phyloP scores from a whole-genome alignment of 2,797 vertebrate species.

The Sphenopsis melanotis region DNA sequence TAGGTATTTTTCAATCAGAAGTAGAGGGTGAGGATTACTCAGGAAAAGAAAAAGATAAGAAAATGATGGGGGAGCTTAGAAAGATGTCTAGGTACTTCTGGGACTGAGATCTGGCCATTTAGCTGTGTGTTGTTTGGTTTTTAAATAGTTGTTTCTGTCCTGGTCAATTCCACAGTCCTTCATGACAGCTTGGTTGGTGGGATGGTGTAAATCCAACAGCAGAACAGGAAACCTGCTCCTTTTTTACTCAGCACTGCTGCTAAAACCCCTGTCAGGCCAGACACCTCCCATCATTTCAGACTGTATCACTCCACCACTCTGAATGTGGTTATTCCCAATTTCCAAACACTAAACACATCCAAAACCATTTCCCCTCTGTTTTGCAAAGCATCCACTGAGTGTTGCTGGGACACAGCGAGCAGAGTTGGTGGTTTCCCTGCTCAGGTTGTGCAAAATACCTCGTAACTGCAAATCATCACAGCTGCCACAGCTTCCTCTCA shows the following conservation, averaged over 20 bases:
- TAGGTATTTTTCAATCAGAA: not conserved
- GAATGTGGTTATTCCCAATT: not conserved
- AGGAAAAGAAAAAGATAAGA: not conserved
- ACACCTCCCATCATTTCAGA: not conserved
- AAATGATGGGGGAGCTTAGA: not conserved
- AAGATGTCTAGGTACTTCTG: not conserved
- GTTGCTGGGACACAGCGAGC: not conserved
- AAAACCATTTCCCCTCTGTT: not conserved
- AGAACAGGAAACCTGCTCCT: not conserved
- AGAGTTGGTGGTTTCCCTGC: not conserved
- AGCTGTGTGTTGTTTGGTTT: not conserved
- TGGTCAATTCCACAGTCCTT: not conserved
- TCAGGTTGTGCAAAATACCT: not conserved
- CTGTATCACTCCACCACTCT: not conserved
- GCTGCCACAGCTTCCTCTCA: not conserved
- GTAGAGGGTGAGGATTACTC: not conserved
- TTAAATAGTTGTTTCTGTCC: not conserved
- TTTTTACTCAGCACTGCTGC: not conserved
- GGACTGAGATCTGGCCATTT: not conserved
- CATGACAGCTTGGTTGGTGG: not conserved
- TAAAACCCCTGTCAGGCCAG: not conserved
- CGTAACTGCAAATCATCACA: not conserved
- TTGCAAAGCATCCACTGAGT: accelerated
- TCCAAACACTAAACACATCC: accelerated
- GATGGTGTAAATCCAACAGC: not conserved